These are phyloP conservation scores for Theristicus caerulescens DNA, from an alignment of 2,113 vertebrate genomes.

Conservation along the genomic window DNA sequence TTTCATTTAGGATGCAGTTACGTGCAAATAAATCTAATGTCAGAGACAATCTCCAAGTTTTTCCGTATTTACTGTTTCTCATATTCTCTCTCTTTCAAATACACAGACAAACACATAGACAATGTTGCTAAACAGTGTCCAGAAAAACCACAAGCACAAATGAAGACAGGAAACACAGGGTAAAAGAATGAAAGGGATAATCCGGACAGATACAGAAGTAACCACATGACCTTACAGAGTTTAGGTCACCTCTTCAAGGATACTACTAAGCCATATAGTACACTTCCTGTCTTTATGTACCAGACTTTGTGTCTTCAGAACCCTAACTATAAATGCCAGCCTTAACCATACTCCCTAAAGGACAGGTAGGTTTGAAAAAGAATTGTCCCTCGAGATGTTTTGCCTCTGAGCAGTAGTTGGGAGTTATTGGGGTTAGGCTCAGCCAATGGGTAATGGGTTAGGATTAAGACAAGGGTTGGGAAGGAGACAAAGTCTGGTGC, in stretches of 20 bases:
- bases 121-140: not conserved
- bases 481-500: not conserved
- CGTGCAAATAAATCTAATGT: constrained; percentile 29
- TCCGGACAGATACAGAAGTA: not conserved
- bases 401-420: not conserved
- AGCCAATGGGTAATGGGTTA: not conserved
- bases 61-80: not conserved
- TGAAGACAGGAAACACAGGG: not conserved
- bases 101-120: not conserved
- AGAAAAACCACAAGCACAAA: not conserved
- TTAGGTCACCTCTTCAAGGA: not conserved
- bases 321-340: not conserved
- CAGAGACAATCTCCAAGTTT: not conserved
- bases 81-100: not conserved
- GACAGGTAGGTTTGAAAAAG: not conserved
- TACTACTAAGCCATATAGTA: not conserved
- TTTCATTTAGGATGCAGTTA: constrained; percentile 7
- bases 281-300: not conserved
- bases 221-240: not conserved
- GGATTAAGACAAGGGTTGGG: not conserved
- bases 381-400: no score
- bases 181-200: not conserved
- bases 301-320: not conserved
- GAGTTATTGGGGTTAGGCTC: not conserved
- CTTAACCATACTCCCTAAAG: not conserved